Base-by-base conservation (phyloP, 2,888 invertebrate species). In the Patella caerulea region DNA sequence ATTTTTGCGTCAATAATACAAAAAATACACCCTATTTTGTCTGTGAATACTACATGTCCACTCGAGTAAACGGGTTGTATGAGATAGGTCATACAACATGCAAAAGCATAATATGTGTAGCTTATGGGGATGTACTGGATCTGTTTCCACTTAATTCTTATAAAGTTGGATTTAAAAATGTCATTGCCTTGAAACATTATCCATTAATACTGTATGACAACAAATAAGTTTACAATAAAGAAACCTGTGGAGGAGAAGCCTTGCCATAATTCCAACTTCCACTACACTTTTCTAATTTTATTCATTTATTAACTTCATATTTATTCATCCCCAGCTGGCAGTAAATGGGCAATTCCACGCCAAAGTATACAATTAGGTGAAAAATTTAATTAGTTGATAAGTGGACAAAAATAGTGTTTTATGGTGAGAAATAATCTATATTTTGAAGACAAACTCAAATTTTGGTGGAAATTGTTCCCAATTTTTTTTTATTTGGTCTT, bases 91-190 rank as follows among this genome's bases (percentile, higher is more conserved):
- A 65, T 65, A 19, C 9, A 19, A 24, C 65, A 17, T n/a, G n/a
- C 17, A 56, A 56, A 56, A 56, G n/a, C 56, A 56, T 56, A 17
- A 17, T 56, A 56, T 56, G 59, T 59, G 65, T 65, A 9, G n/a
- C 65, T 65, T n/a, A 65, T 65, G 24, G 19, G 24, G 65, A 65
- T 65, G 65, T 65, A 3, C 65, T 65, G 65, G 65, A n/a, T 65
- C 17, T 12, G 17, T 59, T 59, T 59, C 59, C 15, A 17, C 17
- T 59, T 15, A 59, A 59, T 59, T 59, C 17, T 59, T 59, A 59
- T 19, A 17, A 59, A n/a, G 59, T 59, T 59, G 56, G 56, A 56
- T 56, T n/a, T n/a, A 56, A n/a, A 4, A 56, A 56, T 56, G 56
- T 56, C 56, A 56, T 56, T 56, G 56, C 56, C 15, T 11, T 56